phyloP scores from a whole-genome alignment of 1,140 invertebrate species.

The Ptiloglossa arizonensis region DNA sequence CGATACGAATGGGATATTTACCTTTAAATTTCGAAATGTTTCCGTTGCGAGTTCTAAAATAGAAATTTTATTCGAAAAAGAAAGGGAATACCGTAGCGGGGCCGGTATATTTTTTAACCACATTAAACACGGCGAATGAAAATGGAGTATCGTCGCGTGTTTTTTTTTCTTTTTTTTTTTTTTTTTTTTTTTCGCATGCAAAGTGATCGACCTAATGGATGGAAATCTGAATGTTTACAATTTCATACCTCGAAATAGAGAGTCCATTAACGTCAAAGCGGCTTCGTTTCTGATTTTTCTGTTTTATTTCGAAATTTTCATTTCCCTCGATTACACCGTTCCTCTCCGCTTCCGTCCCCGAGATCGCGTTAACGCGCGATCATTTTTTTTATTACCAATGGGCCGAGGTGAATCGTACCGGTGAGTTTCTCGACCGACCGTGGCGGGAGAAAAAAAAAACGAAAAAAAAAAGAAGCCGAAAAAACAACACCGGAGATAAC shows the following conservation, averaged over 20 bases:
- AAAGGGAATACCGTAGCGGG: too few relatives aligned
- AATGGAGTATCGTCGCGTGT: neutral
- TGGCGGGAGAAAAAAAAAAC: too few relatives aligned
- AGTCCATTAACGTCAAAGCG: neutral
- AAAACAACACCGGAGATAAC: too few relatives aligned
- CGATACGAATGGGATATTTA: too few relatives aligned
- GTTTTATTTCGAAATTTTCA: neutral
- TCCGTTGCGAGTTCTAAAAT: neutral
- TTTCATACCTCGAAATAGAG: neutral
- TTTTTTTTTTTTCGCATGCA: neutral
- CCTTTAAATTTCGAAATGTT: too few relatives aligned
- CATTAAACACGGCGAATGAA: neutral
- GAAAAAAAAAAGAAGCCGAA: too few relatives aligned
- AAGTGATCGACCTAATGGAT: neutral
- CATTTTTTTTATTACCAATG: neutral
- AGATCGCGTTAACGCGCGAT: neutral
- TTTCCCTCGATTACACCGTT: neutral
- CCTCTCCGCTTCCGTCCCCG: neutral
- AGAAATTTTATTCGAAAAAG: neutral
- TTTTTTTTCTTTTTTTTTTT: neutral
- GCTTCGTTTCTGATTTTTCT: neutral
- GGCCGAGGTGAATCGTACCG: neutral
- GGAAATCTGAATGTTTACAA: neutral
- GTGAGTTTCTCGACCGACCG: neutral
- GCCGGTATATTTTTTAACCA: neutral